These are phyloP conservation scores for Asbolus verrucosus DNA, from an alignment of 1,140 invertebrate genomes.

Conservation along the genomic window DNA sequence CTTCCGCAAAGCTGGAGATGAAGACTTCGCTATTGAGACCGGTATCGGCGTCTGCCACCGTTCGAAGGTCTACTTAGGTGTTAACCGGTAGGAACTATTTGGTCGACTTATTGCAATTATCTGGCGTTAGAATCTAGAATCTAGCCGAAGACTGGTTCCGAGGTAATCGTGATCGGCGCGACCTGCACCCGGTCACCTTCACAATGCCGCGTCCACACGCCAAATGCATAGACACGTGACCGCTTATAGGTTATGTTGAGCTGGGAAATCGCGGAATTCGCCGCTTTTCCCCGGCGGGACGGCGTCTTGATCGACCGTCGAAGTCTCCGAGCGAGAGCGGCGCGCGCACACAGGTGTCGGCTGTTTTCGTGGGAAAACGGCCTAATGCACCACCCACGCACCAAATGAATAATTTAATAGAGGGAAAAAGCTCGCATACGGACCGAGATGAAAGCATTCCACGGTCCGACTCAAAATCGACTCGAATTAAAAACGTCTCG, in stretches of 20 bases:
- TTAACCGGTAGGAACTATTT: constrained; percentile 37
- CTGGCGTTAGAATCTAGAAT: constrained; percentile 49
- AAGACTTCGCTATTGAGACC: no score
- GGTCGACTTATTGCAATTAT: constrained; percentile 44
- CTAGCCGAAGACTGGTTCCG: constrained; percentile 42
- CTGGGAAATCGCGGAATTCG: no score
- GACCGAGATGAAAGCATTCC: constrained; percentile 31
- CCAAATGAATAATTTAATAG: constrained; percentile 10
- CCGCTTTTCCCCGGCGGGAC: no score
- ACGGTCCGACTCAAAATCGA: constrained; percentile 18
- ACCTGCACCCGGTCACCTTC: constrained; percentile 55
- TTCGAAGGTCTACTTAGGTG: constrained; percentile 24
- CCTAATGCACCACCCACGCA: constrained; percentile 11
- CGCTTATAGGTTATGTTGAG: constrained; percentile 34
- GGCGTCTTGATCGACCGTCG: neutral
- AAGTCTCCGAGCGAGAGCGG: constrained; percentile 32
- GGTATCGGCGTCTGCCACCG: constrained; percentile 30
- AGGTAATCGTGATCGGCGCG: constrained; percentile 50
- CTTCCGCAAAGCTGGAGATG: constrained; percentile 15
- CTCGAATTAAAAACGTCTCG: constrained; percentile 52
- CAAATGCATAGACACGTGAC: constrained; percentile 47
- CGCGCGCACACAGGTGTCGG: neutral
- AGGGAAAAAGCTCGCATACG: constrained; percentile 11
- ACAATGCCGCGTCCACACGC: constrained; percentile 55
- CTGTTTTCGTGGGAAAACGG: constrained; percentile 3